Conservation (phyloP, 2,888 invertebrate species). For the Cerastis rubricosa region DNA sequence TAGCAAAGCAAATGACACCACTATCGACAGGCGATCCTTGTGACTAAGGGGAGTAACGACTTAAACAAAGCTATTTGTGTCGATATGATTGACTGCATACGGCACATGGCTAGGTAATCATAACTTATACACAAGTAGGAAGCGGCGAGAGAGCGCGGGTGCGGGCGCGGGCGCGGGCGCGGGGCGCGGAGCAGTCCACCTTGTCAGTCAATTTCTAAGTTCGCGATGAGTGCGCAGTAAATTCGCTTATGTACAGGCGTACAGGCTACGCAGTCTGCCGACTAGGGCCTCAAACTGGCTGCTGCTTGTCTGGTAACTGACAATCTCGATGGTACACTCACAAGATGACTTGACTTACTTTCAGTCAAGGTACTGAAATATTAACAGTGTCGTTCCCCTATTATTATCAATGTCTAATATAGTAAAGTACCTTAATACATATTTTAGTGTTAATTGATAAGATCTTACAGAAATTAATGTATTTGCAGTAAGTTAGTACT, state of each 20-base stretch:
- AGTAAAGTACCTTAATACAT: background rate
- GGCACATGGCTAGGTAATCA: background rate
- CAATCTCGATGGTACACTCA: background rate
- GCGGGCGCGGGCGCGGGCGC: background rate
- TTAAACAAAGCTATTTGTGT: background rate
- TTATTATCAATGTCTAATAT: background rate
- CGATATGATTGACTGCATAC: background rate
- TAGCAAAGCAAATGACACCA: background rate
- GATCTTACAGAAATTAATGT: background rate
- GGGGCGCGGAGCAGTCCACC: constrained; percentile 24
- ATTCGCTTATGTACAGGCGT: background rate
- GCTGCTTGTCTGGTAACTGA: background rate
- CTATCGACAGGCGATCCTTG: background rate
- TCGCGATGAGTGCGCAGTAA: background rate
- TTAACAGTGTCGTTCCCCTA: background rate
- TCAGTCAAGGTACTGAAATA: background rate
- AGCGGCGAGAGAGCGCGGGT: background rate
- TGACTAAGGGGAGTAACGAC: background rate
- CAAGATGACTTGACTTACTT: background rate
- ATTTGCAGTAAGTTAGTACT: background rate
- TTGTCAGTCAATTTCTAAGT: constrained; percentile 1
- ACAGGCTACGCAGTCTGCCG: background rate
- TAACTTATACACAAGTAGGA: background rate
- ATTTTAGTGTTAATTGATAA: background rate
- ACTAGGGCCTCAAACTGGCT: background rate